Base-by-base conservation (phyloP, 2,797 vertebrate genomes). In the Pipistrellus pipistrellus region DNA sequence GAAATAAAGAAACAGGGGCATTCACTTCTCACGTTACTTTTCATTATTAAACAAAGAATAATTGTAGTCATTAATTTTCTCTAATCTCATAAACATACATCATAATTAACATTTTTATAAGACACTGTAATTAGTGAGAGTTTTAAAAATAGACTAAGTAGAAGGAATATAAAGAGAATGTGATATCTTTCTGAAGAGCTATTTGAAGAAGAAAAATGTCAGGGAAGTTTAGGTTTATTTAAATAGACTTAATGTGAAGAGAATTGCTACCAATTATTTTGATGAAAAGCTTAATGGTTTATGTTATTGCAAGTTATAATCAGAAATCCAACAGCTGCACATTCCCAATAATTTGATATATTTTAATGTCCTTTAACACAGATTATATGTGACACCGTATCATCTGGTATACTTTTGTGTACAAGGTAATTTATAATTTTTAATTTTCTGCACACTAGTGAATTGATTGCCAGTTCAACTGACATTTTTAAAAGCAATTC, bases 131-230 rank as follows among this genome's bases (percentile, higher is more conserved):
- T 96, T 95, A 97, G n/a, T 73, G 32, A 85, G 3, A 62, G 4
- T 23, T 73, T 95, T 97, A 97, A 94, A 96, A 93, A 92, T 80
- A 91, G 10, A 46, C 89, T 87, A 77, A 94, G 76, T 91, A 95
- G 96, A 94, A 75, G 46, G 4, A 41, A 95, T 91, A 44, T 78
- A 35, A 83, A 88, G 64, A 91, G 10, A 48, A 35, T 32, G 94
- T 94, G 66, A 75, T 75, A 91, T 93, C 20, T 12, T 93, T 93
- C 95, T 97, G 92, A 96, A 80, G 85, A 90, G 82, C 87, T 96
- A 87, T 96, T 91, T 93, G 82, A 96, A 89, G 55, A 96, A 94
- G 91, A 97, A 92, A 71, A 91, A 93, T 91, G 41, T 64, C 78
- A 77, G 87, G 85, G 76, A 35, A 96, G 83, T 90, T 95, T n/a